Base-by-base conservation (phyloP, 2,888 invertebrate species). In the Melanchra persicariae region DNA sequence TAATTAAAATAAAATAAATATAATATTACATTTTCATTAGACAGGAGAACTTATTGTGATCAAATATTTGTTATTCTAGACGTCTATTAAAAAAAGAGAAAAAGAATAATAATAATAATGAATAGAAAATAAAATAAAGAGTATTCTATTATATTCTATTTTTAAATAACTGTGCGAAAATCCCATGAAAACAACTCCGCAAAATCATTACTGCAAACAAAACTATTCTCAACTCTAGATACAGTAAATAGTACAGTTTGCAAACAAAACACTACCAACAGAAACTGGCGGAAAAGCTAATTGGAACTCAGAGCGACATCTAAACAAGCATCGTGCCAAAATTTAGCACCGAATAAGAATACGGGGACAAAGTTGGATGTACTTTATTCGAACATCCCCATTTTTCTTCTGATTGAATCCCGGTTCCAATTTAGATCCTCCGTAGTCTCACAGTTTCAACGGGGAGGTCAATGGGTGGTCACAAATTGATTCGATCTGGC, bases 361-460 rank as follows among this genome's bases (percentile, higher is more conserved):
- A 68, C 61, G 22, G 59, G 47, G 51, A 62, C 74, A 57, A 82
- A 82, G 70, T 83, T 74, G 47, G 57, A 73, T 62, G 64, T 81
- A 70, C 70, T 85, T 79, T 77, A 74, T 79, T 72, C 62, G 52
- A 55, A 74, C 77, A 65, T 62, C 43, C 61, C 69, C 70, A 85
- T 84, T 84, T 85, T 84, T 81, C 85, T 85, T 80, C 64, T 74
- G 84, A 84, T 84, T 79, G 82, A 79, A 84, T 84, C 63, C 74
- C 71, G 70, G 59, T 74, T 77, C 74, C 86, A 85, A 85, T 85
- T 78, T 84, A 66, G 84, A 74, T 75, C 55, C 59, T 60, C 60
- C 72, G 67, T 49, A 71, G 64, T 66, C 49, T 64, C 55, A 81
- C 74, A 74, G 82, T 78, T 74, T 78, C 60, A 76, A 73, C 76